Conservation (phyloP, 2,113 vertebrate species). For the Bothrops jararaca region DNA sequence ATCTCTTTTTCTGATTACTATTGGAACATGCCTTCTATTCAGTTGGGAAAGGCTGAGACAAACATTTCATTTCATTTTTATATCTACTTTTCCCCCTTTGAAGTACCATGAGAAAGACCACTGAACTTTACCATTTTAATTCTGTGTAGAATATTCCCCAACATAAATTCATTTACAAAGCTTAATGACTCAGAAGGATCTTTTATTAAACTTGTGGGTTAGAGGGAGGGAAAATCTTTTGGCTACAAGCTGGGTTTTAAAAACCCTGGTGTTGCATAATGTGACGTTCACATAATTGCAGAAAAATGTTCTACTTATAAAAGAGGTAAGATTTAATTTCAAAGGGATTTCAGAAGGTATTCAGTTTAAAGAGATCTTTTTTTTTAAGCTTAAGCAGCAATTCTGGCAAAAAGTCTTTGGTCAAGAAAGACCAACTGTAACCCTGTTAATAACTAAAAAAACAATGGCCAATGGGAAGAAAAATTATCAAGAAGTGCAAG, state of each 20-base stretch:
- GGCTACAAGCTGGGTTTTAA: slow-evolving; percentile 11
- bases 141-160: background rate
- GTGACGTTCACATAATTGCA: slow-evolving; percentile 27
- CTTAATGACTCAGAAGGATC: slow-evolving; percentile 5
- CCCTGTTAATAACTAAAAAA: slow-evolving; percentile 89
- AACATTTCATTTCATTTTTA: background rate
- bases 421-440: slow-evolving; percentile 76
- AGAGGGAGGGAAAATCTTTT: slow-evolving; percentile 24
- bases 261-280: slow-evolving; percentile 32
- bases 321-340: slow-evolving; percentile 63
- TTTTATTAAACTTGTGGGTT: slow-evolving; percentile 19
- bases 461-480: slow-evolving; percentile 76
- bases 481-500: slow-evolving; percentile 79
- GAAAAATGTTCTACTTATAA: slow-evolving; percentile 33
- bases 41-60: background rate
- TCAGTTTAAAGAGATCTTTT: slow-evolving; percentile 69
- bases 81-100: background rate
- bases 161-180: slow-evolving; percentile 1
- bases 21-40: background rate
- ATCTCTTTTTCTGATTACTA: background rate
- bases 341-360: slow-evolving; percentile 70
- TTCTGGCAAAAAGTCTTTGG: slow-evolving; percentile 69
- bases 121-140: background rate
- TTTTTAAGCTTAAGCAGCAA: slow-evolving; percentile 38
- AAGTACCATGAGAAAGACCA: slow-evolving; percentile 3